phyloP scores from a whole-genome alignment of 2,888 invertebrate species.

The Mythimna loreyi region DNA sequence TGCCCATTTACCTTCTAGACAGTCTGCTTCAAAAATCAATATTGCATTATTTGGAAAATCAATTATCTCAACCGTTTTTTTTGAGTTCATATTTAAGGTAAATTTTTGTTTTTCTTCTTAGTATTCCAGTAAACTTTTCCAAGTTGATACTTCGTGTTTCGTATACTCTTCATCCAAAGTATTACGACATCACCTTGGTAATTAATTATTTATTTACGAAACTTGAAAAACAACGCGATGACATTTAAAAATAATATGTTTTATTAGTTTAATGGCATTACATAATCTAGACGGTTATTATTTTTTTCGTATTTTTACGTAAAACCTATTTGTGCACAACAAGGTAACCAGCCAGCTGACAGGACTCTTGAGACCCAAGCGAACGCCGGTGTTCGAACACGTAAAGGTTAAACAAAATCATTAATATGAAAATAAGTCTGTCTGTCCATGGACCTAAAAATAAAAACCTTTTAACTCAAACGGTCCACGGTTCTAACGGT shows the following conservation, averaged over 20 bases:
- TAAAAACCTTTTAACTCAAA: too few species aligned
- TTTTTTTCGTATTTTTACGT: neutral
- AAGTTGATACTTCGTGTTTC: slow-evolving; percentile 43
- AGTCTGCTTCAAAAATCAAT: slow-evolving; percentile 70
- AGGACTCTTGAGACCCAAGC: too few species aligned
- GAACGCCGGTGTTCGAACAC: too few species aligned
- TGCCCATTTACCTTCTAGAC: slow-evolving; percentile 66
- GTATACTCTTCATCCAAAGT: slow-evolving; percentile 47
- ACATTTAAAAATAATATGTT: slow-evolving; percentile 43
- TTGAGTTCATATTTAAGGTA: slow-evolving; percentile 47
- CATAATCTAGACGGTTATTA: slow-evolving; percentile 57
- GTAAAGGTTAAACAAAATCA: too few species aligned
- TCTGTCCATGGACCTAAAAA: too few species aligned
- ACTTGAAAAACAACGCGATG: slow-evolving; percentile 44
- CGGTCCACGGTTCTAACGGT: too few species aligned
- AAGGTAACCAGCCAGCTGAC: too few species aligned
- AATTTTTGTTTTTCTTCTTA: slow-evolving; percentile 1
- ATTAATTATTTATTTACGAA: slow-evolving; percentile 73
- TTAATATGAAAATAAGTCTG: too few species aligned
- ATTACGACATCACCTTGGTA: slow-evolving; percentile 73
- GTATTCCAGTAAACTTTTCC: slow-evolving; percentile 37
- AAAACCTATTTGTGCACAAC: slow-evolving; percentile 13
- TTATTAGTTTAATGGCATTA: slow-evolving; percentile 29
- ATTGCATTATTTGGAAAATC: slow-evolving; percentile 66
- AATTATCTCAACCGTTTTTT: slow-evolving; percentile 58